Percentiles rank a stretch among this genome's conserved stretches.
phyloP scores from a whole-genome alignment of 2,888 invertebrate species.

The Rotaria macrura region DNA sequence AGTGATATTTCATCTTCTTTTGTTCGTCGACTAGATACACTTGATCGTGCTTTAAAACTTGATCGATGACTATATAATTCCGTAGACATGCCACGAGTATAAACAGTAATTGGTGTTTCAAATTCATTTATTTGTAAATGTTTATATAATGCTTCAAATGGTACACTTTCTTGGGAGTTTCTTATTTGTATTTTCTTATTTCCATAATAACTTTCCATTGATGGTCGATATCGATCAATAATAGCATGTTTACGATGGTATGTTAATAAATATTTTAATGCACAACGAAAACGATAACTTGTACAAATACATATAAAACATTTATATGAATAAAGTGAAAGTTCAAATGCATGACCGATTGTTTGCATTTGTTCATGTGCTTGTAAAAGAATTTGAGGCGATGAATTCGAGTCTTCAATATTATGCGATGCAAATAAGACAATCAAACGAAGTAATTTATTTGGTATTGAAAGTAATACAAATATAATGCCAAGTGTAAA shows the following conservation, averaged over 20 bases:
- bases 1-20: conserved; percentile 17
- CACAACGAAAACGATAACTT: conserved; percentile 9
- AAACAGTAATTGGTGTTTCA: background rate
- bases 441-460: conserved; percentile 13
- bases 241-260: background rate
- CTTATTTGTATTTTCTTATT: background rate
- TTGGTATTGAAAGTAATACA: background rate
- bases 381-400: background rate
- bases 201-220: background rate
- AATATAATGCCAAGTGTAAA: background rate
- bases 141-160: background rate
- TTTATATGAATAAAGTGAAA: conserved; percentile 7
- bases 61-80: background rate
- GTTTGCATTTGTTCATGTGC: background rate
- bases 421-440: background rate
- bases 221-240: background rate
- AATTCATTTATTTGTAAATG: background rate
- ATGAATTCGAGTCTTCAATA: background rate
- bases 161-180: background rate
- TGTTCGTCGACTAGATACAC: conserved; percentile 14
- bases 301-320: background rate
- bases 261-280: background rate
- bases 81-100: background rate
- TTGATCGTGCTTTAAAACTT: background rate
- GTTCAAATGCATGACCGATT: conserved; percentile 9